Base-by-base conservation (phyloP, 2,113 vertebrate genomes). In the Sorex araneus region DNA sequence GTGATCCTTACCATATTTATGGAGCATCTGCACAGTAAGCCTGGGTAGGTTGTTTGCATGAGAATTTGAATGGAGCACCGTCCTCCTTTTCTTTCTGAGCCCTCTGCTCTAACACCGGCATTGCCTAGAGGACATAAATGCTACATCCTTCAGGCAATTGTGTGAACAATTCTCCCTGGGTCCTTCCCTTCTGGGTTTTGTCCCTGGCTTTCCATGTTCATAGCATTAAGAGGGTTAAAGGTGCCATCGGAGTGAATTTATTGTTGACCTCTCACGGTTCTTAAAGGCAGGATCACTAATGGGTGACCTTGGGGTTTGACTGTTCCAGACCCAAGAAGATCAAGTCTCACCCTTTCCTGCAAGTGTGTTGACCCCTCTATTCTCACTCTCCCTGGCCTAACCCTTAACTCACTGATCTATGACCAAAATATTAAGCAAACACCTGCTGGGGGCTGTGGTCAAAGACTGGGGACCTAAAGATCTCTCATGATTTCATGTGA, bases 361-460 rank as follows among this genome's bases (percentile, higher is more conserved):
- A 98, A 98, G 97, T 98, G 97, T 95, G 86, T 89, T 99, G 99
- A 99, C 99, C 99, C 97, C 97, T 98, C 98, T 97, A 98, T 98
- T 98, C 98, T 98, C 97, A 97, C 97, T 97, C 97, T 98, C 98
- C 87, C 79, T 94, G 98, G 98, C 98, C 98, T 99, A 99, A 99
- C 98, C 99, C 99, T 99, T 99, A 98, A 98, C 99, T 99, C 98
- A 94, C 97, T 99, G 99, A 99, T 99, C 99, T 99, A 99, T 99
- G 99, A 99, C 99, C 98, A 98, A 99, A 99, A 99, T 99, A 99
- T 99, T 99, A 99, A 99, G 98, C 98, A 98, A 98, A 99, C 99
- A 99, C 99, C 99, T 99, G 99, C 99, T 99, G 99, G 97, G 98
- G 98, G 98, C 98, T 98, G 97, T 98, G 98, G 98, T 98, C 98